These are phyloP conservation scores for Polypedilum vanderplanki DNA, from an alignment of 1,140 invertebrate genomes.

Conservation along the genomic window DNA sequence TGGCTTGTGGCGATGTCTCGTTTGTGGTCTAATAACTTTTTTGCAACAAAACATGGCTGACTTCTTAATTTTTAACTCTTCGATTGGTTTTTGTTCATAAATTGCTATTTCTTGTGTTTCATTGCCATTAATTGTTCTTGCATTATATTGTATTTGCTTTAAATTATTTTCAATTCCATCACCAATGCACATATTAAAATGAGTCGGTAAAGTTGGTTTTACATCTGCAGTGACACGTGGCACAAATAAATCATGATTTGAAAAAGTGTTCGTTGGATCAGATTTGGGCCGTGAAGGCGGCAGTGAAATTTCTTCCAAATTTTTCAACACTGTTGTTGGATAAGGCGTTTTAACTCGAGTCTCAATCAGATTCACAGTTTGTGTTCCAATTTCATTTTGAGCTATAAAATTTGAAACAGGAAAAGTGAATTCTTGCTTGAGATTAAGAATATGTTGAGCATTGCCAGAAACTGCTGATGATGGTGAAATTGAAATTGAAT, in stretches of 20 bases:
- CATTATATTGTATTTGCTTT: background rate
- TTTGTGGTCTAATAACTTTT: background rate
- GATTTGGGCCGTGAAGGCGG: background rate
- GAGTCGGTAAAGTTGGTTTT: background rate
- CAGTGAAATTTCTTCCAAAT: background rate
- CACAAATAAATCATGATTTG: background rate
- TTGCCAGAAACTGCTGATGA: background rate
- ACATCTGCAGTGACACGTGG: background rate
- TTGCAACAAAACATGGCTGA: background rate
- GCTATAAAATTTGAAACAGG: background rate
- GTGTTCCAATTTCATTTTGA: background rate
- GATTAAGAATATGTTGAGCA: background rate
- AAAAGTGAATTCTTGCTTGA: conserved; percentile 6
- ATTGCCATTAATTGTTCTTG: background rate
- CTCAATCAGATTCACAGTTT: background rate
- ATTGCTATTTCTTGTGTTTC: background rate
- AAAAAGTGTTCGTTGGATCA: background rate
- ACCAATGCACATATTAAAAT: background rate
- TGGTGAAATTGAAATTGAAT: background rate
- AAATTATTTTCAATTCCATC: background rate
- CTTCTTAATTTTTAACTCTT: background rate
- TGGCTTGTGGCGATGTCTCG: background rate
- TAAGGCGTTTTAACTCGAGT: background rate
- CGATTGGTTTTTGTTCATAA: background rate
- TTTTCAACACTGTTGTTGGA: background rate